Percentiles rank a stretch among this genome's conserved stretches.
Evolutionary conservation across 1,140 invertebrate species (phyloP).

Genomic region (Caerostris darwini): DNA sequence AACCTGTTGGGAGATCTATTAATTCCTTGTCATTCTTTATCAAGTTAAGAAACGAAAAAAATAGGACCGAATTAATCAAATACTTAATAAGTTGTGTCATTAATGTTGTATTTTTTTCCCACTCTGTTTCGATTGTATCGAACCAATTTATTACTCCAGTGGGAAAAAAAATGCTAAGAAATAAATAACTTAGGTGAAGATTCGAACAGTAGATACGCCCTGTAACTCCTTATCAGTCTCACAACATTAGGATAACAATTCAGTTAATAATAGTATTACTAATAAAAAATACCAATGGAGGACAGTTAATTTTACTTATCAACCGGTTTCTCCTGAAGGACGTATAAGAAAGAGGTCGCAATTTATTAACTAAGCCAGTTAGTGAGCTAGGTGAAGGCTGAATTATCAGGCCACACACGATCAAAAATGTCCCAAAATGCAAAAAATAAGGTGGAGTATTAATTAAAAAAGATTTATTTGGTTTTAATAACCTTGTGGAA

Average conservation of each 20-base stretch:
- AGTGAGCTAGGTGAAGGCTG: background rate
- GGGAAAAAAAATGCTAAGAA: background rate
- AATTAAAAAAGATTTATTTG: no score
- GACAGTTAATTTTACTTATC: background rate
- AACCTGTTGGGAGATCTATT: background rate
- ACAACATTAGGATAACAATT: background rate
- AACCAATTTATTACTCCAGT: background rate
- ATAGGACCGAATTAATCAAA: background rate
- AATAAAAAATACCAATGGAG: background rate
- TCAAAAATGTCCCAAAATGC: background rate
- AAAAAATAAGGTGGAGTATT: background rate
- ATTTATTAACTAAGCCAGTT: slow-evolving; percentile 6
- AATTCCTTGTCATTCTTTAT: background rate
- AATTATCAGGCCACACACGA: background rate
- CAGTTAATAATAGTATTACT: background rate
- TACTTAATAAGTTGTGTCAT: background rate
- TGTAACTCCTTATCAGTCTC: background rate
- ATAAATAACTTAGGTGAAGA: background rate
- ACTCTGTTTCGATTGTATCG: background rate
- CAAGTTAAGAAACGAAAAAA: background rate
- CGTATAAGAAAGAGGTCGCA: background rate
- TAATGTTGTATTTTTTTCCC: background rate
- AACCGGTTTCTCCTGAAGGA: background rate
- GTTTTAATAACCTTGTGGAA: no score
- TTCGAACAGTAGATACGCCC: background rate